These are phyloP conservation scores for Camelus bactrianus DNA, from an alignment of 2,113 vertebrate genomes.

Conservation along the genomic window DNA sequence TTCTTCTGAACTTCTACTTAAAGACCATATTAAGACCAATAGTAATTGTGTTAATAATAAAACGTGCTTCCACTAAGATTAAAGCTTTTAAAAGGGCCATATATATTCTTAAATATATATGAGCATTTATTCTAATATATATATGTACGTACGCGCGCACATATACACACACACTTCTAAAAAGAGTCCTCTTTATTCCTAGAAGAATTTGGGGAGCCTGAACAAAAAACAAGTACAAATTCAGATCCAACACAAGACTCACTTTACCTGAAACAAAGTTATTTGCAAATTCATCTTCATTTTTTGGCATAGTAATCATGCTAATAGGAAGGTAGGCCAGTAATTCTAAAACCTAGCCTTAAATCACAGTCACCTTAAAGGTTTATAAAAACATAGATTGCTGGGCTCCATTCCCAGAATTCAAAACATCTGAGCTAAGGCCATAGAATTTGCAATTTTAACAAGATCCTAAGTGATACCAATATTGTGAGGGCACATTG, in stretches of 20 bases:
- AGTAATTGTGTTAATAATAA: background rate
- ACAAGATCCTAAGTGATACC: background rate
- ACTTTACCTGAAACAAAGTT: background rate
- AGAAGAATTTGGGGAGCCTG: background rate
- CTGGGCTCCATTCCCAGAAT: background rate
- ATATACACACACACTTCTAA: too few species aligned
- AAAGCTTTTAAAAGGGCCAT: background rate
- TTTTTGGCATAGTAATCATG: background rate
- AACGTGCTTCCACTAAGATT: background rate
- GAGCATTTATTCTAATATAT: background rate
- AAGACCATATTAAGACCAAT: background rate
- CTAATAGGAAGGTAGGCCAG: background rate
- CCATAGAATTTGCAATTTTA: background rate
- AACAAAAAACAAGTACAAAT: background rate
- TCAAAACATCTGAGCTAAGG: background rate
- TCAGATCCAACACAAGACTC: background rate
- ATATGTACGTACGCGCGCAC: background rate
- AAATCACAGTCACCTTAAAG: background rate
- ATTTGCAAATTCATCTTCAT: conserved; percentile 26
- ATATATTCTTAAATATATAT: background rate
- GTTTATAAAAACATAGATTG: background rate
- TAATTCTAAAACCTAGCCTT: background rate
- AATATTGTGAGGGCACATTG: background rate
- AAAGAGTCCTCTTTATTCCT: background rate
- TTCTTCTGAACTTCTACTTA: background rate